These are phyloP conservation scores for Bradypodion pumilum DNA, from an alignment of 2,797 vertebrate species.

Conservation along the genomic window DNA sequence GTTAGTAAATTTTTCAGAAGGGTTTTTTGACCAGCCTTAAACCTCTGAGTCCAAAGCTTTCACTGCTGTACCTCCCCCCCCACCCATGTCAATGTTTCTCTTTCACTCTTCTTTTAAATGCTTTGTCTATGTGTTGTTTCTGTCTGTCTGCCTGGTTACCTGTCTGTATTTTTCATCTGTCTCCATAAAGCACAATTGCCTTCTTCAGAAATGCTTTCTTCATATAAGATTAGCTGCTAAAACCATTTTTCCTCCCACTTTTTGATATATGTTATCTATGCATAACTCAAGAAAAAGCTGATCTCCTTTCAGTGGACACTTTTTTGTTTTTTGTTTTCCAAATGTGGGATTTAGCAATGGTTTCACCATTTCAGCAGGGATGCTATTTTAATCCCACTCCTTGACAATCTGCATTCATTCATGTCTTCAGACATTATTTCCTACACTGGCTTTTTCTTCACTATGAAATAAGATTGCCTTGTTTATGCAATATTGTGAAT, in stretches of 20 bases:
- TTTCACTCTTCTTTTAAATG: slow-evolving; percentile 63
- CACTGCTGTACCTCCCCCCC: slow-evolving; percentile 52
- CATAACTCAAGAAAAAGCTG: slow-evolving; percentile 66
- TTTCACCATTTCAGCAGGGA: slow-evolving; percentile 49
- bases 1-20: slow-evolving; percentile 43
- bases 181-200: slow-evolving; percentile 72
- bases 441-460: slow-evolving; percentile 59
- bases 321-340: slow-evolving; percentile 42
- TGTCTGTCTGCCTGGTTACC: slow-evolving; percentile 73
- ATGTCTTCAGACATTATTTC: slow-evolving; percentile 52
- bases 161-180: slow-evolving; percentile 74
- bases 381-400: slow-evolving; percentile 51
- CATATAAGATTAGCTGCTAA: slow-evolving; percentile 63
- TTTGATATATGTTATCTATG: slow-evolving; percentile 55
- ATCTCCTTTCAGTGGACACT: slow-evolving; percentile 49
- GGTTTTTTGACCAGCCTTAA: slow-evolving; percentile 75
- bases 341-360: slow-evolving; percentile 47
- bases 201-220: slow-evolving; percentile 64
- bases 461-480: slow-evolving; percentile 54
- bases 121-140: slow-evolving; percentile 73
- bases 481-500: slow-evolving; percentile 66
- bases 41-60: slow-evolving; percentile 66
- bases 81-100: slow-evolving; percentile 59
- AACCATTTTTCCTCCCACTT: slow-evolving; percentile 46
- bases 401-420: slow-evolving; percentile 68